Conservation (phyloP, 2,797 vertebrate genomes). For the Cuniculus paca region DNA sequence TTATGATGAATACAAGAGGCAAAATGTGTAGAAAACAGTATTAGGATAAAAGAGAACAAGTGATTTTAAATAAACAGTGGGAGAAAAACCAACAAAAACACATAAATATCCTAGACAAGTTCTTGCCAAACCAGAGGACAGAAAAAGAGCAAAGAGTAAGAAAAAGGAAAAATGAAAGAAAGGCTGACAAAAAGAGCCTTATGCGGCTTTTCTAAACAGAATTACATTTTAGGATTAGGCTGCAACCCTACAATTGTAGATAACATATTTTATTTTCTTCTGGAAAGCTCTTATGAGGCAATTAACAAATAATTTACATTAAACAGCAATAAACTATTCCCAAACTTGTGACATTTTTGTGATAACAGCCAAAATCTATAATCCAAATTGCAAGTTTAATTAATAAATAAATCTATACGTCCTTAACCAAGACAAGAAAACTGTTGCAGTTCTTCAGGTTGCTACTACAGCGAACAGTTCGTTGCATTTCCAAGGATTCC, state of each 20-base stretch:
- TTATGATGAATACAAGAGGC: neutral
- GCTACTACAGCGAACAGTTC: slow-evolving; percentile 40
- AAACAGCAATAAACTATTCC: slow-evolving; percentile 78
- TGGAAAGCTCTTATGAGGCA: slow-evolving; percentile 74
- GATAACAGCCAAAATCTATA: slow-evolving; percentile 66
- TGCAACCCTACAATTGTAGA: slow-evolving; percentile 30
- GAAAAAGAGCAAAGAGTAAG: neutral
- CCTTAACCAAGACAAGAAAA: slow-evolving; percentile 77
- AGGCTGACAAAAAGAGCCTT: neutral
- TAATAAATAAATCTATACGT: slow-evolving; percentile 77
- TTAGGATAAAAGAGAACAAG: neutral
- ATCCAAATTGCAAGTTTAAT: slow-evolving; percentile 75
- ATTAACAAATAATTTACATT: slow-evolving; percentile 80
- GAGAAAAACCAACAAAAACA: slow-evolving; percentile 35
- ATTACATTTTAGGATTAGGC: neutral
- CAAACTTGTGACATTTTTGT: slow-evolving; percentile 64
- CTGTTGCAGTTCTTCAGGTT: neutral
- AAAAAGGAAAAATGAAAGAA: neutral
- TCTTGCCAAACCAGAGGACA: neutral
- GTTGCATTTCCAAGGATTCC: neutral
- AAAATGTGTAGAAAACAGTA: slow-evolving; percentile 1
- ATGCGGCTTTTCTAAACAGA: neutral
- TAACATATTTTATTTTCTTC: slow-evolving; percentile 71
- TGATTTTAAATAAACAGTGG: slow-evolving; percentile 52
- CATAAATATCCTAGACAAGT: neutral